Evolutionary conservation across 1,140 invertebrate genomes (phyloP).

Genomic region (Asbolus verrucosus): DNA sequence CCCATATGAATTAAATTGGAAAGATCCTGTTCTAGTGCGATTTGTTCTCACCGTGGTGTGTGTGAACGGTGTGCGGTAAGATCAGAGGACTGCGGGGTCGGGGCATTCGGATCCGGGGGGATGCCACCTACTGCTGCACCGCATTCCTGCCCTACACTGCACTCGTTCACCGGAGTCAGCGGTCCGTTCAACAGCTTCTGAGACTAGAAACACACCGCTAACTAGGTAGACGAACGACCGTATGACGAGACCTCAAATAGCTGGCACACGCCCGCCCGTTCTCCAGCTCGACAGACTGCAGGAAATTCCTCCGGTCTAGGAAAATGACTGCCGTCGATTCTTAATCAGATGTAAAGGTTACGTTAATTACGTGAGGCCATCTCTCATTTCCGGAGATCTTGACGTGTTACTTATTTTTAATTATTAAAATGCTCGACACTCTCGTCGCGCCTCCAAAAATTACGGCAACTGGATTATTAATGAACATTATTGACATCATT

Average conservation of each 20-base stretch:
- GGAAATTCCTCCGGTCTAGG: slow-evolving; percentile 36
- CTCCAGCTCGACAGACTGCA: slow-evolving; percentile 19
- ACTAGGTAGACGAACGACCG: slow-evolving; percentile 31
- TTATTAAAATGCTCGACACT: too few relatives aligned
- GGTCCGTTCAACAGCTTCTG: slow-evolving; percentile 20
- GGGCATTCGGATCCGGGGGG: slow-evolving; percentile 37
- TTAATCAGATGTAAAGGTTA: slow-evolving; percentile 7
- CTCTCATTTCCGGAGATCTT: too few relatives aligned
- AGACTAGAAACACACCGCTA: slow-evolving; percentile 25
- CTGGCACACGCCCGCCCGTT: slow-evolving; percentile 25
- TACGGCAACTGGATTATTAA: too few relatives aligned
- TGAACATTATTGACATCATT: too few relatives aligned
- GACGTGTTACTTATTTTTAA: too few relatives aligned
- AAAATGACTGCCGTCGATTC: slow-evolving; percentile 29
- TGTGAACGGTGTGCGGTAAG: slow-evolving; percentile 52
- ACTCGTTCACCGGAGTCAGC: slow-evolving; percentile 2
- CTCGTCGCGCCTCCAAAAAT: too few relatives aligned
- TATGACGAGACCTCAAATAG: slow-evolving; percentile 31
- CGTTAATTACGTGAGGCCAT: neutral
- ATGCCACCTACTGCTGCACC: slow-evolving; percentile 55
- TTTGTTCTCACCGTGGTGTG: slow-evolving; percentile 40
- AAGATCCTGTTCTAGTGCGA: slow-evolving; percentile 37
- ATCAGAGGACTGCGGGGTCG: slow-evolving; percentile 50
- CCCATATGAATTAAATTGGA: slow-evolving; percentile 20
- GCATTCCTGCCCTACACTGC: slow-evolving; percentile 21